Percentiles rank a stretch among this genome's conserved stretches.
phyloP scores from a whole-genome alignment of 2,797 vertebrate species.

The Anabas testudineus region DNA sequence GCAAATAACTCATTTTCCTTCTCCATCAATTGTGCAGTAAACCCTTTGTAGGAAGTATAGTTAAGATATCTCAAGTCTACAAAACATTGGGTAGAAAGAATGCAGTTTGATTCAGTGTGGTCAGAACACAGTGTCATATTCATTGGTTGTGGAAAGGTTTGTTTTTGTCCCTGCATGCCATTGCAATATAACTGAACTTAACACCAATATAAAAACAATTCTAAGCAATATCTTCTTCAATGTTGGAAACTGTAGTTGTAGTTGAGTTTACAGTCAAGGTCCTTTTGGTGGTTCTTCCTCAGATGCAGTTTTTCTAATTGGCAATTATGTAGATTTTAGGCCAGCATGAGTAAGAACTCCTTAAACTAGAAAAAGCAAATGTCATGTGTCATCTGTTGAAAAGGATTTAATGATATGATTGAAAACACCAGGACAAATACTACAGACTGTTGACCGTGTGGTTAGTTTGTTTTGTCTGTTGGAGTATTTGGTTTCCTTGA shows the following conservation, averaged over 20 bases:
- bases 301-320: neutral
- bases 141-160: slow-evolving; percentile 14
- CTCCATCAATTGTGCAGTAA: slow-evolving; percentile 12
- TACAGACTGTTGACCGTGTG: neutral
- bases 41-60: slow-evolving; percentile 1
- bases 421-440: neutral
- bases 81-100: slow-evolving; percentile 19
- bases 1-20: slow-evolving; percentile 8
- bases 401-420: neutral
- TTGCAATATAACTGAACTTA: neutral
- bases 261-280: neutral
- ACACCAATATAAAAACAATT: neutral
- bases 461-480: neutral
- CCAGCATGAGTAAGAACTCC: neutral
- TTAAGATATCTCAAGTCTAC: slow-evolving; percentile 10
- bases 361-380: neutral
- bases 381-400: no score
- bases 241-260: neutral
- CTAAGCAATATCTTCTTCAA: neutral
- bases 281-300: neutral
- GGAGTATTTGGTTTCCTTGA: neutral
- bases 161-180: neutral
- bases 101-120: slow-evolving; percentile 9
- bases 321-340: neutral
- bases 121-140: neutral